A percentile compares a stretch with the other conserved stretches of the same genome.
Conservation (phyloP, 2,797 vertebrate species). For the Ctenosaura bakeri region DNA sequence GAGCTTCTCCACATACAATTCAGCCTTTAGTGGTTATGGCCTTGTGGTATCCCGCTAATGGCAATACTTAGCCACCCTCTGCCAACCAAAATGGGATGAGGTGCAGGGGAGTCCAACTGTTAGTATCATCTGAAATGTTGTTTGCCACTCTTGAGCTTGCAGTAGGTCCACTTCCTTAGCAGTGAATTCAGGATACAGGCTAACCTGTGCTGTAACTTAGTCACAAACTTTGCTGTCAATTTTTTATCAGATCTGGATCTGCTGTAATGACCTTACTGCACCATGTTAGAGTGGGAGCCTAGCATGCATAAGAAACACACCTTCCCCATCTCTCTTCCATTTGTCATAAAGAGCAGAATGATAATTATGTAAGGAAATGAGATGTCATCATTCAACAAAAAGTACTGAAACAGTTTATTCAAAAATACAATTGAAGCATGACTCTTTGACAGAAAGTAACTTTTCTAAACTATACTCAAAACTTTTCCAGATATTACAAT, state of each 20-base stretch:
- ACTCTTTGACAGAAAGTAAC: background rate
- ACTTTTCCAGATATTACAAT: slow-evolving; percentile 1
- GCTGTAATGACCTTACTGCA: background rate
- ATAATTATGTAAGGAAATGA: background rate
- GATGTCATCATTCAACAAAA: background rate
- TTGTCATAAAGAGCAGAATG: background rate
- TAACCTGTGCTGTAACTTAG: background rate
- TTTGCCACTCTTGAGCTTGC: background rate
- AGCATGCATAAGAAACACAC: no score
- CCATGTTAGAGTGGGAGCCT: background rate
- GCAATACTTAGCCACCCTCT: no score
- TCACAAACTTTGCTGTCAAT: background rate
- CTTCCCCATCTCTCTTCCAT: no score
- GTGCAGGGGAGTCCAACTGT: background rate
- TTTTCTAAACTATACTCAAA: no score
- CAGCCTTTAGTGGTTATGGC: background rate
- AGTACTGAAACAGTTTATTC: no score
- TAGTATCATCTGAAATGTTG: background rate
- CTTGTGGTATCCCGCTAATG: background rate
- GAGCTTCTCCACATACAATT: background rate
- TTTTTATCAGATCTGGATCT: background rate
- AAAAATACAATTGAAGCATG: no score
- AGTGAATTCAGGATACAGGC: background rate
- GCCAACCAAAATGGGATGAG: background rate
- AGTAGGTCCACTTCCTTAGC: background rate